These are phyloP conservation scores for Ericerus pela DNA, from an alignment of 1,140 invertebrate species.

Conservation along the genomic window DNA sequence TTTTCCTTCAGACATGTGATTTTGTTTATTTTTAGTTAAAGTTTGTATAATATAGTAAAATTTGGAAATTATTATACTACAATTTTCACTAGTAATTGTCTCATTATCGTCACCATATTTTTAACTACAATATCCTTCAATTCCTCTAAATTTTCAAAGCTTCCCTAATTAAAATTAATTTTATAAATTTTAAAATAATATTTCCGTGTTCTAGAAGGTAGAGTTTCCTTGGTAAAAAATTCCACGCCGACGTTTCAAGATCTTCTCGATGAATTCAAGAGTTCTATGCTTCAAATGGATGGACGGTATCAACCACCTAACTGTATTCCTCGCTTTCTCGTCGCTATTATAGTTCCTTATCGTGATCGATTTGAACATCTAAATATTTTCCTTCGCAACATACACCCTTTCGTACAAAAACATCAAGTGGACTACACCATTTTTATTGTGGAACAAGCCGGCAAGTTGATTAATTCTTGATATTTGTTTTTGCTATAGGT, in stretches of 20 bases:
- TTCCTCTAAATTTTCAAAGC: too few relatives aligned
- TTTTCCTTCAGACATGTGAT: too few relatives aligned
- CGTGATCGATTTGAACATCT: constrained; percentile 73
- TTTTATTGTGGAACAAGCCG: constrained; percentile 84
- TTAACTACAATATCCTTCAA: too few relatives aligned
- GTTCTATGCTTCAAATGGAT: constrained; percentile 39
- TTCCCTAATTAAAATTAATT: too few relatives aligned
- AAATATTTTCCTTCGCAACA: constrained; percentile 63
- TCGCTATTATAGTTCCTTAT: constrained; percentile 81
- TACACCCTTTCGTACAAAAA: constrained; percentile 77
- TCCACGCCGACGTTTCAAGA: background rate
- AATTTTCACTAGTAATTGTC: too few relatives aligned
- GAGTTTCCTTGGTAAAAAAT: background rate
- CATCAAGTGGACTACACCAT: constrained; percentile 88
- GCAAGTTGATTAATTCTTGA: constrained; percentile 26
- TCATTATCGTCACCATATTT: too few relatives aligned
- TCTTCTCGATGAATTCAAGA: background rate
- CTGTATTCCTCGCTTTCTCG: constrained; percentile 57
- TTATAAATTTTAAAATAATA: background rate
- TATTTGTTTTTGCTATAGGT: background rate
- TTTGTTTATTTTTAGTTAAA: too few relatives aligned
- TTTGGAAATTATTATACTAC: too few relatives aligned
- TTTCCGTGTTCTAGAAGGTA: background rate
- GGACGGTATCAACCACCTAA: constrained; percentile 59
- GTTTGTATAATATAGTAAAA: too few relatives aligned